These are phyloP conservation scores for Acinonyx jubatus DNA, from an alignment of 2,113 vertebrate species.

Conservation along the genomic window DNA sequence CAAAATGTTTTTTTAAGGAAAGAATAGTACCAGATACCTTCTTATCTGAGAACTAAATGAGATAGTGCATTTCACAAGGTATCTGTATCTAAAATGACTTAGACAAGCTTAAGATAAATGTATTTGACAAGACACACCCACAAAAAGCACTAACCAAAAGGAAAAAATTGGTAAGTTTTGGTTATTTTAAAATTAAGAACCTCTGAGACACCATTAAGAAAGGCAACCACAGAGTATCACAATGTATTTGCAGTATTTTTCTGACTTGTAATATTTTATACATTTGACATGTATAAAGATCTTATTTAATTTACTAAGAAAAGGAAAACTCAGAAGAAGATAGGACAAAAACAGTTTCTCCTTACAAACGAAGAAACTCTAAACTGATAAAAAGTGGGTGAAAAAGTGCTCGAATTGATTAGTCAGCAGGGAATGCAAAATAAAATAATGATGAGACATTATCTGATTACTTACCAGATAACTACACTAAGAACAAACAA, in stretches of 20 bases:
- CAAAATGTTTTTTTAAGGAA: neutral
- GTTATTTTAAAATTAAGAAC: slow-evolving; percentile 26
- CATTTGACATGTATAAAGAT: neutral
- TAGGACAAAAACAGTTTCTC: neutral
- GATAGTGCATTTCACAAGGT: neutral
- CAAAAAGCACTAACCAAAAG: neutral
- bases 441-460: neutral
- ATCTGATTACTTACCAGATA: neutral
- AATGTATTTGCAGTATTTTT: neutral
- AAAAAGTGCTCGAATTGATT: neutral
- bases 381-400: neutral
- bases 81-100: neutral
- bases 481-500: neutral
- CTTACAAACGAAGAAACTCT: neutral
- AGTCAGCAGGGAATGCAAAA: neutral
- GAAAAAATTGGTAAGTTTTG: neutral
- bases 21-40: neutral
- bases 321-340: neutral
- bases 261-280: neutral
- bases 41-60: neutral
- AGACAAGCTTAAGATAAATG: neutral
- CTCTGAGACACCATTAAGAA: neutral
- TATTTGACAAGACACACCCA: neutral
- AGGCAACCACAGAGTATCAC: neutral
- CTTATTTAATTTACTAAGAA: neutral